phyloP scores from a whole-genome alignment of 2,797 vertebrate genomes.

The Poliocrania exsul region DNA sequence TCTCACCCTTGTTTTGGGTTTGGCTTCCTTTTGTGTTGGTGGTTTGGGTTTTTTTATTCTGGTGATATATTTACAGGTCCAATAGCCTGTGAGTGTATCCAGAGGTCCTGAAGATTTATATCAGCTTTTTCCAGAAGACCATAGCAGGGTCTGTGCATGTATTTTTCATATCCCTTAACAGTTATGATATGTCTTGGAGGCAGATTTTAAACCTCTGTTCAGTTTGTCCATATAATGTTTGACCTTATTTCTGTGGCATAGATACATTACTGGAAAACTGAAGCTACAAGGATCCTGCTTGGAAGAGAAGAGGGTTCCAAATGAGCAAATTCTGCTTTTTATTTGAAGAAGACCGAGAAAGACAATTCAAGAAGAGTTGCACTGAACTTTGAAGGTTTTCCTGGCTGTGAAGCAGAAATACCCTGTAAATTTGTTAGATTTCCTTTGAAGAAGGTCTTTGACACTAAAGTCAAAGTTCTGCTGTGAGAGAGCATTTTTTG shows the following conservation, averaged over 20 bases:
- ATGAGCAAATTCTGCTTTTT: not conserved
- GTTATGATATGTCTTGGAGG: not conserved
- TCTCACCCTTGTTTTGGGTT: not conserved
- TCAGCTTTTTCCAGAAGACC: not conserved
- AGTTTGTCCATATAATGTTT: not conserved
- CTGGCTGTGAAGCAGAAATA: not conserved
- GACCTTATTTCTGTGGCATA: not conserved
- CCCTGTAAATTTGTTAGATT: not conserved
- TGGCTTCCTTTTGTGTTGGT: not conserved
- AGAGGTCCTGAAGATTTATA: not conserved
- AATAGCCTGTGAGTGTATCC: not conserved
- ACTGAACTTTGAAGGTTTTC: not conserved
- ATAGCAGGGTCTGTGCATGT: not conserved
- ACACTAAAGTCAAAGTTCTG: not conserved
- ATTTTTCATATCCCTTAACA: not conserved
- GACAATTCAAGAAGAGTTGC: not conserved
- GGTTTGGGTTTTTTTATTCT: not conserved
- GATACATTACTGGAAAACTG: not conserved
- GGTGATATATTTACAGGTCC: not conserved
- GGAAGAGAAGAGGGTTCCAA: not conserved
- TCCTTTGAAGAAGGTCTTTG: not conserved
- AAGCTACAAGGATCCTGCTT: not conserved
- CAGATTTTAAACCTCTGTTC: not conserved
- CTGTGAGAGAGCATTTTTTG: no score
- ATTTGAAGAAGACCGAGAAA: not conserved